Conservation (phyloP, 2,113 vertebrate species). For the Clupea harengus region DNA sequence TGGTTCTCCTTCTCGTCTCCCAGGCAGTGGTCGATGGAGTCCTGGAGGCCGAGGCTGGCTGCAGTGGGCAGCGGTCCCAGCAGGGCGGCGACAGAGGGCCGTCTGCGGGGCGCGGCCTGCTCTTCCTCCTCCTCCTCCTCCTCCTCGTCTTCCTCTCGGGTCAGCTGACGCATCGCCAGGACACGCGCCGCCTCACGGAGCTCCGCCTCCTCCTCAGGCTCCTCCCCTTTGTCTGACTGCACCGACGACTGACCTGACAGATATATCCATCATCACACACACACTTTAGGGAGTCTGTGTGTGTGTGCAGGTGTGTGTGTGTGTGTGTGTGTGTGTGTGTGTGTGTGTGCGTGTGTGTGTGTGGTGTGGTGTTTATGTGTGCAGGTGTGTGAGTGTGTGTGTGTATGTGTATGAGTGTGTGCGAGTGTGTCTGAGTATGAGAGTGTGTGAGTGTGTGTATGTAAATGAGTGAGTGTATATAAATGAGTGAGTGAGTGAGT, state of each 20-base stretch:
- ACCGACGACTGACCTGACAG: background rate
- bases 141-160: background rate
- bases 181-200: constrained; percentile 84
- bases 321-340: background rate
- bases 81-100: constrained; percentile 78
- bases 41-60: constrained; percentile 83
- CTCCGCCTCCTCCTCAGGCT: constrained; percentile 73
- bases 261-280: background rate
- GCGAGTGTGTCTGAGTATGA: background rate
- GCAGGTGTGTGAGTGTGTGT: too few relatives aligned
- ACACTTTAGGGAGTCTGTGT: background rate
- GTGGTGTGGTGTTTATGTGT: too few relatives aligned
- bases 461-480: background rate
- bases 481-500: too few relatives aligned
- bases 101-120: constrained; percentile 41
- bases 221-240: constrained; percentile 59
- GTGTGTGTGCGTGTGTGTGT: too few relatives aligned
- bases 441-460: background rate
- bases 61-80: constrained; percentile 86
- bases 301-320: background rate
- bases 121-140: constrained; percentile 33
- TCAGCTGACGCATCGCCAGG: constrained; percentile 70
- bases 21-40: constrained; percentile 79
- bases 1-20: constrained; percentile 74
- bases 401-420: too few relatives aligned